Conservation (phyloP, 2,888 invertebrate genomes). For the Eupeodes latifasciatus region DNA sequence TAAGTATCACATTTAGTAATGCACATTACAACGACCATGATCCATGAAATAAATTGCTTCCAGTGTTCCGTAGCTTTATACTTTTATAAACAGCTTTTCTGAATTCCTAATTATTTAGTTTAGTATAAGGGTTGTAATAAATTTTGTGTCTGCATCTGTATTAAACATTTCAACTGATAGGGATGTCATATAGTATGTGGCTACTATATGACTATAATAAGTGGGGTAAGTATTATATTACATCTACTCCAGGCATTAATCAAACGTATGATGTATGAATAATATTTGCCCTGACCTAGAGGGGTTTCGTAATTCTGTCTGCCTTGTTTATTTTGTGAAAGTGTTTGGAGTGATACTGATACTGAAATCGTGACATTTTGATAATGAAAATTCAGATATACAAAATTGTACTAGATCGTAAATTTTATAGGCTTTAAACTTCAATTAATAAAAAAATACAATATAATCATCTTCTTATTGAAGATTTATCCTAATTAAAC, state of each 20-base stretch:
- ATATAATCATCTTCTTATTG: too few relatives aligned
- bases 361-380: too few relatives aligned
- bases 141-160: neutral
- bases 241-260: neutral
- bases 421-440: too few relatives aligned
- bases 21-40: constrained; percentile 9
- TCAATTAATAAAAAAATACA: too few relatives aligned
- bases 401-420: too few relatives aligned
- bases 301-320: neutral
- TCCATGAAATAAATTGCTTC: constrained; percentile 7
- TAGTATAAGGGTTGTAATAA: neutral
- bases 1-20: neutral
- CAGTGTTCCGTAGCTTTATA: neutral
- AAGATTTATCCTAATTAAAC: too few relatives aligned
- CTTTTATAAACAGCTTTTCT: neutral
- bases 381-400: too few relatives aligned
- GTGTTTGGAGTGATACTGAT: too few relatives aligned
- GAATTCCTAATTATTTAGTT: neutral
- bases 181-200: neutral
- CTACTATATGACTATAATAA: neutral
- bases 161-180: neutral
- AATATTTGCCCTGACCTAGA: neutral
- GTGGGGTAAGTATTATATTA: neutral
- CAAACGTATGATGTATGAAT: too few relatives aligned
- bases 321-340: neutral